phyloP scores from a whole-genome alignment of 2,797 vertebrate genomes.

The Schizothorax lantsangensis region DNA sequence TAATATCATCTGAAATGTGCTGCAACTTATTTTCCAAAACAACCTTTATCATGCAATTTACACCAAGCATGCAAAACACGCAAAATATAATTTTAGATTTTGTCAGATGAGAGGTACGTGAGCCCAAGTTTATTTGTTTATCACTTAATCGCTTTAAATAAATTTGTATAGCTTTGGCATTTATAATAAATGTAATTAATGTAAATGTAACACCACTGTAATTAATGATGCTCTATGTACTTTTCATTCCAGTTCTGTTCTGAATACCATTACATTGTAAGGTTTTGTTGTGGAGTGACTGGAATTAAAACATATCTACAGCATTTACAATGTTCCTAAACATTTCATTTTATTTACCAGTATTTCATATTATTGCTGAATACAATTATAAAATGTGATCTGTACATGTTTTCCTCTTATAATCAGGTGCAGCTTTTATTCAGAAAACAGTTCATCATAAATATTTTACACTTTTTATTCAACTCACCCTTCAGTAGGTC shows the following conservation, averaged over 20 bases:
- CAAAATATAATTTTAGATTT: not conserved
- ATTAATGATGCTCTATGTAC: not conserved
- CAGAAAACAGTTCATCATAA: not conserved
- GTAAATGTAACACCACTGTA: not conserved
- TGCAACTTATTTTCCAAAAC: not conserved
- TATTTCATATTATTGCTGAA: not conserved
- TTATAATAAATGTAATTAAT: not conserved
- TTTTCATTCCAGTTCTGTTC: not conserved
- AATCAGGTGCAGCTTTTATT: not conserved
- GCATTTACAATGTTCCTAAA: not conserved
- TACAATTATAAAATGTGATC: not conserved
- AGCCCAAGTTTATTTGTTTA: not conserved
- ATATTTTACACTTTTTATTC: not conserved
- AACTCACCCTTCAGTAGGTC: slow-evolving; percentile 46
- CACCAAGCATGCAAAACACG: not conserved
- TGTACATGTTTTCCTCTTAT: not conserved
- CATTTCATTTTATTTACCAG: not conserved
- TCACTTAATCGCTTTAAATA: not conserved
- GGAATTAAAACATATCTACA: not conserved
- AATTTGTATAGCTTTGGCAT: not conserved
- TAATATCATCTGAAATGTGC: not conserved
- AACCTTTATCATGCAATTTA: not conserved
- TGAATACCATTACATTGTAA: not conserved
- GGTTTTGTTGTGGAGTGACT: not conserved
- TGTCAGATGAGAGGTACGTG: not conserved